These are phyloP conservation scores for Cotesia vestalis DNA, from an alignment of 1,140 invertebrate genomes.

Conservation along the genomic window DNA sequence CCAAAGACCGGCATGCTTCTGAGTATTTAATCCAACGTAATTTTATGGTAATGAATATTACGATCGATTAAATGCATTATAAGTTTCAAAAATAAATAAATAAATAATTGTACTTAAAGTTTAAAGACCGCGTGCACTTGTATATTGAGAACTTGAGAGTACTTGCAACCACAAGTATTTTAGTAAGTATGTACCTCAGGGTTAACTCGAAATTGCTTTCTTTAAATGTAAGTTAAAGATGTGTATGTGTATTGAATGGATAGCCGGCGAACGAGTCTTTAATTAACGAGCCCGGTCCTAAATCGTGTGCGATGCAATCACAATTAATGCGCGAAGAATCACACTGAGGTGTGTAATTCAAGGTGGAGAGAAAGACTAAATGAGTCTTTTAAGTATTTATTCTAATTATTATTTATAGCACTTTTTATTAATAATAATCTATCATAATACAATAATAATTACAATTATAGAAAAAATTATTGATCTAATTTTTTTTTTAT, in stretches of 20 bases:
- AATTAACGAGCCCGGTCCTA: conserved; percentile 20
- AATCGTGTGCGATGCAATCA: conserved; percentile 7
- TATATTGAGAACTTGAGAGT: background rate
- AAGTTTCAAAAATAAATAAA: too few species aligned
- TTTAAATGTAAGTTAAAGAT: too few species aligned
- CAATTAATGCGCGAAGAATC: conserved; percentile 6
- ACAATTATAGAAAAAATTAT: too few species aligned
- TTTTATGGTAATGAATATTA: background rate
- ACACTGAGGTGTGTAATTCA: background rate
- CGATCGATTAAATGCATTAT: background rate
- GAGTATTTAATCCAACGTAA: background rate
- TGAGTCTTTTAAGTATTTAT: background rate
- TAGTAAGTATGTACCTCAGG: background rate
- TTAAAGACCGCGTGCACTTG: background rate
- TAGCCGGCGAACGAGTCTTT: conserved; percentile 11
- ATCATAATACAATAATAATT: too few species aligned
- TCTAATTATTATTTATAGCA: too few species aligned
- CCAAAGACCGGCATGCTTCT: background rate
- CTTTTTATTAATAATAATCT: too few species aligned
- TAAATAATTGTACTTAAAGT: background rate
- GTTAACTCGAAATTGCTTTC: conserved; percentile 2
- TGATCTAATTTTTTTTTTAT: too few species aligned
- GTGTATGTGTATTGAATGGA: background rate
- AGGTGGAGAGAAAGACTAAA: background rate
- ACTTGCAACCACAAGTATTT: too few species aligned